Base-by-base conservation (phyloP, 2,113 vertebrate genomes). In the Callorhinus ursinus region DNA sequence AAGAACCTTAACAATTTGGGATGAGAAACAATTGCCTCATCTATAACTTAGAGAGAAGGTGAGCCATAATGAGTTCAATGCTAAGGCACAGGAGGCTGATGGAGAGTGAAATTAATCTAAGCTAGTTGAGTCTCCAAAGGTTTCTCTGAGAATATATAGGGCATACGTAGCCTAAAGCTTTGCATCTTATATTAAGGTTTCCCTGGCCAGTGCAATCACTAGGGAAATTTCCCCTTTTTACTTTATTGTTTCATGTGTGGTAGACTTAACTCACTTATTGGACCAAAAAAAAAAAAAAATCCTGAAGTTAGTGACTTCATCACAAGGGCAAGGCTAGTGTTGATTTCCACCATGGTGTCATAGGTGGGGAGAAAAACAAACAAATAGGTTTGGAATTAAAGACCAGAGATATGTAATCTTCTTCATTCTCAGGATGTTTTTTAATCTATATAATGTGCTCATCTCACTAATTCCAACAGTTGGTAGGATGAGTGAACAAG, bases 331-430 rank as follows among this genome's bases (percentile, higher is more conserved):
- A 88, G 14, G 18, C 31, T 39, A 12, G 19, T 82, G 19, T 36
- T 72, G 51, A 61, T 15, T 63, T 87, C 31, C 0, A 10, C 5
- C 6, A 31, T 1, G 15, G 10, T 0, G 6, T 55, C 67, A 33
- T 51, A 81, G n/a, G 7, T 63, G 10, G 12, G 3, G 3, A 1
- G 7, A 19, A 16, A 33, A 4, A 42, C 12, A 28, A 0, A 4
- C 1, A 46, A 82, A 46, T 10, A 71, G n/a, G 1, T 55, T 96
- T 81, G 36, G 24, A 94, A 86, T 90, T 31, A 46, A 92, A 81
- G 10, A 59, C 5, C 76, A 63, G 49, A 89, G 7, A n/a, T 77
- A 49, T 5, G 1, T 71, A 59, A 28, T 4, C 5, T 36, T 80
- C 0, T 3, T 67, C 49, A 67, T 61, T 67, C 5, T 3, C 28